Conservation (phyloP, 1,140 invertebrate genomes). For the Drosophila burlai region DNA sequence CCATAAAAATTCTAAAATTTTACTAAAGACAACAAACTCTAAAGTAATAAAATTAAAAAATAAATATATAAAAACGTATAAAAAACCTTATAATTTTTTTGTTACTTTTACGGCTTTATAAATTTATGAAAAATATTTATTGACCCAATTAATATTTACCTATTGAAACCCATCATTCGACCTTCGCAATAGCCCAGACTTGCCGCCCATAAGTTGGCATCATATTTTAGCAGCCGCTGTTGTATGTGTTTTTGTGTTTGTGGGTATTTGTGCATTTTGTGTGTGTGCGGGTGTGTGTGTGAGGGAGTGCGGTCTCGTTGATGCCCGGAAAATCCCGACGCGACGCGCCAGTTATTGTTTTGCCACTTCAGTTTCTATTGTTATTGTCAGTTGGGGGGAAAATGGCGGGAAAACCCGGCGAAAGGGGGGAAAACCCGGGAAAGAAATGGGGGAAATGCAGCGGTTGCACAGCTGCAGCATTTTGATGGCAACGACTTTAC, state of each 20-base stretch:
- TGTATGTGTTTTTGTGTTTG: slow-evolving; percentile 10
- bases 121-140: too few species aligned
- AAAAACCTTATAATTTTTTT: too few species aligned
- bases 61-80: not conserved
- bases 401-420: slow-evolving; percentile 2
- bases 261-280: slow-evolving; percentile 23
- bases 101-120: too few species aligned
- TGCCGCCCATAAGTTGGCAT: slow-evolving; percentile 53
- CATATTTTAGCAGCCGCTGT: slow-evolving; percentile 41
- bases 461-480: slow-evolving; percentile 46
- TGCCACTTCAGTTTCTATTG: slow-evolving; percentile 83
- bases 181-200: slow-evolving; percentile 31
- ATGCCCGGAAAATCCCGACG: slow-evolving; percentile 73
- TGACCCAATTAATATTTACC: not conserved
- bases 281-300: slow-evolving; percentile 8
- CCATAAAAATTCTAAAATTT: too few species aligned
- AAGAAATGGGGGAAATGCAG: slow-evolving; percentile 11
- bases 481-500: slow-evolving; percentile 71
- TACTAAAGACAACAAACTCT: too few species aligned
- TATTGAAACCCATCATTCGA: slow-evolving; percentile 36
- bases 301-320: slow-evolving; percentile 52
- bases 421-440: not conserved
- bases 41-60: not conserved
- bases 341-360: slow-evolving; percentile 79
- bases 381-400: slow-evolving; percentile 67